Percentiles rank a stretch among this genome's conserved stretches.
Evolutionary conservation across 2,797 vertebrate genomes (phyloP).

Genomic region (Cossypha polioptera): DNA sequence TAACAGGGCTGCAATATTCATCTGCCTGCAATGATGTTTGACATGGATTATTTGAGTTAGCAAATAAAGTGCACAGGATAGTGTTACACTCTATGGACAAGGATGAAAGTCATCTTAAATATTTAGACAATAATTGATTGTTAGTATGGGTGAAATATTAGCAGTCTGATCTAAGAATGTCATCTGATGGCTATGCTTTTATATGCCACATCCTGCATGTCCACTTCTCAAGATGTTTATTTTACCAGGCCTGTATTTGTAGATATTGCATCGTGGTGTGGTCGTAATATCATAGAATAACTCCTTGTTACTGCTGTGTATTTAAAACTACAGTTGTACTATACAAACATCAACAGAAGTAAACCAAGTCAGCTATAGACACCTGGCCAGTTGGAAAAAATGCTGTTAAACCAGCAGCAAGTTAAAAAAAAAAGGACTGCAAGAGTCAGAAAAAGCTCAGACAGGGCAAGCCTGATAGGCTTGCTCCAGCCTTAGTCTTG

Average conservation of each 20-base stretch:
- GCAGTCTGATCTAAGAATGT: not conserved
- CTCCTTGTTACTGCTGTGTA: not conserved
- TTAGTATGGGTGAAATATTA: not conserved
- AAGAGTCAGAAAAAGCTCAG: not conserved
- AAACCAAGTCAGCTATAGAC: not conserved
- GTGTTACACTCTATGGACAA: not conserved
- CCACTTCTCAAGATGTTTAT: fast-evolving
- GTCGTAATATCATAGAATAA: not conserved
- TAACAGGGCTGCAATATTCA: not conserved
- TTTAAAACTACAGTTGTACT: not conserved
- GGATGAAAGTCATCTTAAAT: not conserved
- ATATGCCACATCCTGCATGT: not conserved
- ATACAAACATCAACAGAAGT: not conserved
- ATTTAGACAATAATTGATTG: not conserved
- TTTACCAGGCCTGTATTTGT: not conserved
- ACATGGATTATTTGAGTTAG: not conserved
- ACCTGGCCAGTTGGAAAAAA: not conserved
- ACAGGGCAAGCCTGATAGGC: not conserved
- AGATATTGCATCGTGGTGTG: not conserved
- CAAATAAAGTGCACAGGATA: not conserved
- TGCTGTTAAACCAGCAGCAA: not conserved
- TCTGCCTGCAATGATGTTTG: not conserved
- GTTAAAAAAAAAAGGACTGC: not conserved
- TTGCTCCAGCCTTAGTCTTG: not conserved
- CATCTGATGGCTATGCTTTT: not conserved